These are phyloP conservation scores for Paracentrotus lividus DNA, from an alignment of 53 echinoderm and acorn worm genomes.

Conservation along the genomic window DNA sequence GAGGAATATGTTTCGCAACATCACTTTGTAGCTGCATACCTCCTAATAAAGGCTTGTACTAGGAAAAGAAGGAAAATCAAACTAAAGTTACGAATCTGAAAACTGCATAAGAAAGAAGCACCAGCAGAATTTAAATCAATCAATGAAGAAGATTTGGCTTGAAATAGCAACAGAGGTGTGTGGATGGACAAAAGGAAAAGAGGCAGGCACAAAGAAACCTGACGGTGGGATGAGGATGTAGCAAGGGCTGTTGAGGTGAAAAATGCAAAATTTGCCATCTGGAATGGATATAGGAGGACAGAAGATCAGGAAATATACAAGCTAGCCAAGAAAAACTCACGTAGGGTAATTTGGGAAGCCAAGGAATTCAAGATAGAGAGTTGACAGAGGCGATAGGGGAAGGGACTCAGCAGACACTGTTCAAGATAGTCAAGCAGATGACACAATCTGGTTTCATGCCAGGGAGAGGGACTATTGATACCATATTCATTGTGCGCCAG, in stretches of 20 bases:
- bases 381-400: constrained; percentile 44
- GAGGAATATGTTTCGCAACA: constrained; percentile 19
- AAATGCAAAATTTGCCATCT: constrained; percentile 52
- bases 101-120: constrained; percentile 41
- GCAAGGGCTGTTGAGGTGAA: constrained; percentile 57
- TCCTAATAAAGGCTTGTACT: background rate
- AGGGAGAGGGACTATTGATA: constrained; percentile 67
- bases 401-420: constrained; percentile 44
- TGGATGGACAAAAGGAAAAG: constrained; percentile 41
- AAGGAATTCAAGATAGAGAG: constrained; percentile 63
- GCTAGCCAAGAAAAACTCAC: constrained; percentile 47
- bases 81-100: constrained; percentile 15
- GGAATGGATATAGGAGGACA: constrained; percentile 11
- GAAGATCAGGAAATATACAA: constrained; percentile 46
- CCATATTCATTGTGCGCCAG: constrained; percentile 69
- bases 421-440: too few relatives aligned
- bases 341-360: constrained; percentile 31
- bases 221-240: constrained; percentile 33
- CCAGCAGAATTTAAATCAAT: background rate
- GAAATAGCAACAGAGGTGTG: constrained; percentile 43
- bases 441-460: constrained; percentile 75
- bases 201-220: constrained; percentile 61
- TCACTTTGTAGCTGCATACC: constrained; percentile 38
- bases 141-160: constrained; percentile 14
- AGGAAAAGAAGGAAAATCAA: constrained; percentile 36